Evolutionary conservation across 2,113 vertebrate genomes (phyloP).

Genomic region (Tenebrosternarchus preto): DNA sequence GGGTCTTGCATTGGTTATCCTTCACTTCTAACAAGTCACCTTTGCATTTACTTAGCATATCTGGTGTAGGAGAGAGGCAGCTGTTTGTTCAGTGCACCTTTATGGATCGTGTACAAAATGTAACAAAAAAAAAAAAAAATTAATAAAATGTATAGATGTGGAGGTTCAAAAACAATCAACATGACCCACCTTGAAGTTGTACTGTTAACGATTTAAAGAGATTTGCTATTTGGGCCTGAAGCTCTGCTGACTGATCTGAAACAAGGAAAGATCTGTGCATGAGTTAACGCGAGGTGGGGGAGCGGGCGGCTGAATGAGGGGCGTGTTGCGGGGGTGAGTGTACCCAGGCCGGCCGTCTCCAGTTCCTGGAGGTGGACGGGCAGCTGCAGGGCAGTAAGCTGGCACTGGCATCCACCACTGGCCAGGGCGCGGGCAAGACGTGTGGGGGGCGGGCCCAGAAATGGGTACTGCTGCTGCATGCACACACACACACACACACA

Average conservation of each 20-base stretch:
- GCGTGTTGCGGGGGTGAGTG: constrained; percentile 50
- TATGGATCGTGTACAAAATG: neutral
- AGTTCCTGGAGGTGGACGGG: constrained; percentile 88
- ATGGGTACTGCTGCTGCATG: constrained; percentile 80
- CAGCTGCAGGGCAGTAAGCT: constrained; percentile 86
- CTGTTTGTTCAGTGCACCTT: neutral
- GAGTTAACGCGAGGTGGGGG: neutral
- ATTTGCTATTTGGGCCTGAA: constrained; percentile 91
- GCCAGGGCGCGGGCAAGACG: constrained; percentile 85
- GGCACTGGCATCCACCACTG: constrained; percentile 89
- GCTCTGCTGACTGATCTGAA: constrained; percentile 87
- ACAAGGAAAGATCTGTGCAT: constrained; percentile 13
- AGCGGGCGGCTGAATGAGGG: no score
- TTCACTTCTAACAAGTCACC: constrained; percentile 88
- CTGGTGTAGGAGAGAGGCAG: constrained; percentile 65
- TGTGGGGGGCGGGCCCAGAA: constrained; percentile 90
- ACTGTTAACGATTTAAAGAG: constrained; percentile 85
- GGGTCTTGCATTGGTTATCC: constrained; percentile 82
- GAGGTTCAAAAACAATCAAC: neutral
- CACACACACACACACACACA: constrained; percentile 18
- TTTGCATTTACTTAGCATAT: constrained; percentile 89
- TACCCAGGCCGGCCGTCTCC: constrained; percentile 87
- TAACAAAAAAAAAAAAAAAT: neutral
- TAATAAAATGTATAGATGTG: neutral
- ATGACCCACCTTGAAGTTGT: constrained; percentile 87